phyloP scores from a whole-genome alignment of 1,140 invertebrate species.

The Pseudomyrmex concolor region DNA sequence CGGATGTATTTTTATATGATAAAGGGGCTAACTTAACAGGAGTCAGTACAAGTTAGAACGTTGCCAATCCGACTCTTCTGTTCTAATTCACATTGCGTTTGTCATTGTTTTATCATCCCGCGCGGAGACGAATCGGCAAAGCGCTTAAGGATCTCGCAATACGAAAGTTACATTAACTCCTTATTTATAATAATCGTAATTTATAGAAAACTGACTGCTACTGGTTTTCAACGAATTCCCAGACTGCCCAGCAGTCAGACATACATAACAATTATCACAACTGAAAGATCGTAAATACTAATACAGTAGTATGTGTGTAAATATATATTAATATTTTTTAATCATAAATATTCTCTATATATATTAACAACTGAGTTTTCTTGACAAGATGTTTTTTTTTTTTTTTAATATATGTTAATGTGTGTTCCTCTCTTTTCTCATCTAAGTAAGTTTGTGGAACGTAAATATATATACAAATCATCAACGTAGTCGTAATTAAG shows the following conservation, averaged over 20 bases:
- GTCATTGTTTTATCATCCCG: neutral
- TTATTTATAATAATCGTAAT: slow-evolving; percentile 25
- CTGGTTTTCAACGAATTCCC: slow-evolving; percentile 76
- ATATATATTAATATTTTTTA: slow-evolving; percentile 82
- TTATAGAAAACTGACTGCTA: slow-evolving; percentile 77
- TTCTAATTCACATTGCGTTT: neutral
- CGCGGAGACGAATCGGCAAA: slow-evolving; percentile 72
- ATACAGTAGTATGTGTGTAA: slow-evolving; percentile 81
- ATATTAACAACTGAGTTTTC: slow-evolving; percentile 79
- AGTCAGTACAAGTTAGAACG: slow-evolving; percentile 51
- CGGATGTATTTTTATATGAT: too few species aligned
- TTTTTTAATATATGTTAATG: slow-evolving; percentile 45
- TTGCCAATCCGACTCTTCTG: slow-evolving; percentile 68
- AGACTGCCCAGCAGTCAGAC: slow-evolving; percentile 83
- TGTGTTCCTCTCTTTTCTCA: slow-evolving; percentile 34
- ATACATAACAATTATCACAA: slow-evolving; percentile 82
- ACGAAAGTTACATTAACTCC: slow-evolving; percentile 69
- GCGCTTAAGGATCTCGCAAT: slow-evolving; percentile 33
- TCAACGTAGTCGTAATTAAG: slow-evolving; percentile 52
- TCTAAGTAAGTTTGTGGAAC: slow-evolving; percentile 65
- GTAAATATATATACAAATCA: slow-evolving; percentile 64
- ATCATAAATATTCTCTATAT: slow-evolving; percentile 81
- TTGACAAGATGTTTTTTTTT: slow-evolving; percentile 60
- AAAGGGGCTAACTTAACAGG: neutral
- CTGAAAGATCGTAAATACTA: slow-evolving; percentile 80